Conservation (phyloP, 2,888 invertebrate species). For the Chelonus formosanus region DNA sequence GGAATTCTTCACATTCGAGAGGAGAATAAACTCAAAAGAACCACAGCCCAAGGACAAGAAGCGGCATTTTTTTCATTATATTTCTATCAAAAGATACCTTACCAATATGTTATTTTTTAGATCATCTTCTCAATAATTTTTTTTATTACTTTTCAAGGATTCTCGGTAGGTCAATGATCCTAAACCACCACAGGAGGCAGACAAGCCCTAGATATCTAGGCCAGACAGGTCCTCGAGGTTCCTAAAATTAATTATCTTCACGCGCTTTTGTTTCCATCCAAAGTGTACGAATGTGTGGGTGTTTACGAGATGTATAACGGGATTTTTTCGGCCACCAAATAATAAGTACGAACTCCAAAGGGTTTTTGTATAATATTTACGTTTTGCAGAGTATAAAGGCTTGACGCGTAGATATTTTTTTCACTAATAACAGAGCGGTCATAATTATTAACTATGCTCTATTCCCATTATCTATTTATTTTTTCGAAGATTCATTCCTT, state of each 20-base stretch:
- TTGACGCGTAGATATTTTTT: background rate
- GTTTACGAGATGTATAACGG: conserved; percentile 14
- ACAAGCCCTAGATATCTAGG: conserved; percentile 29
- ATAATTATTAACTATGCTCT: background rate
- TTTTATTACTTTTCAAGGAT: background rate
- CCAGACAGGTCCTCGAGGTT: conserved; percentile 32
- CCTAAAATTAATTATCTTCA: conserved; percentile 33
- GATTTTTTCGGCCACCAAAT: conserved; percentile 5
- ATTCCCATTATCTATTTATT: too few species aligned
- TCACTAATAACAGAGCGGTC: conserved; percentile 20
- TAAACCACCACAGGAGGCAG: conserved; percentile 9
- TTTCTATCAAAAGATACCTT: too few species aligned
- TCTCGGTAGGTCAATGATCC: conserved; percentile 23
- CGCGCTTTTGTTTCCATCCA: conserved; percentile 32
- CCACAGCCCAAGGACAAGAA: conserved; percentile 14
- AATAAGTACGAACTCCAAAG: background rate
- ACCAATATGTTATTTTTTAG: too few species aligned
- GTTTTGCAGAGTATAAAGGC: conserved; percentile 13
- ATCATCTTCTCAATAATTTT: too few species aligned
- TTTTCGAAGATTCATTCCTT: too few species aligned
- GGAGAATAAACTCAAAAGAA: conserved; percentile 13
- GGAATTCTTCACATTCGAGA: conserved; percentile 19
- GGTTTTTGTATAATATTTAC: conserved; percentile 16
- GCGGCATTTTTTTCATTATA: conserved; percentile 6
- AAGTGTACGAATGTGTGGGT: conserved; percentile 27